Evolutionary conservation across 2,888 invertebrate species (phyloP), one percentile per base, ranked within the genome.

Genomic region (Chymomyza fuscimana): DNA sequence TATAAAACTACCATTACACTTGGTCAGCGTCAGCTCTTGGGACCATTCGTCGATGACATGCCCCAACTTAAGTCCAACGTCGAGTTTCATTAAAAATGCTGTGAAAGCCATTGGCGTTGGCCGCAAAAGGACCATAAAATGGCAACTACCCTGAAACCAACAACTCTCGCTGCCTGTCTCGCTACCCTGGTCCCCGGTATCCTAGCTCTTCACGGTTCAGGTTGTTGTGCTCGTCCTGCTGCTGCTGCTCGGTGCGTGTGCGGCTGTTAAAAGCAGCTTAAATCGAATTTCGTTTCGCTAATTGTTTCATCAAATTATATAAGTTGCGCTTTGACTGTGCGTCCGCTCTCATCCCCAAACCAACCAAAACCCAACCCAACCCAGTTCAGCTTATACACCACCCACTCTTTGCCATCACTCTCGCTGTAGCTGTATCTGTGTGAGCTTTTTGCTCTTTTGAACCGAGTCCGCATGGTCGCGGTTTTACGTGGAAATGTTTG

Each of bases 251-350:
- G 64, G 32, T 29, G 58, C 51, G 36, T 66, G 62, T 32, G 63
- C 52, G 72, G 52, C 71, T 66, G 65, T 69, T 73, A 50, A 79
- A 79, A 74, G 74, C 73, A 63, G 73, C 74, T 81, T 77, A 74
- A 81, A 70, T 74, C 69, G 65, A 77, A 72, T 74, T 72, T 70
- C 66, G 58, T 63, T 76, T 69, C 77, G 67, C 70, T 79, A 77
- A 81, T 81, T 81, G 75, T 75, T 72, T 71, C 69, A 71, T 72
- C 72, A 80, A 73, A 69, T 70, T 70, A 74, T 60, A 67, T 29
- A 25, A 62, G 61, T 67, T 62, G 32, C 56, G 40, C 40, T 46
- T 46, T 46, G 40, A 46, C 40, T 46, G 40, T 12, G 40, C 40
- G 40, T 7, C 2, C 40, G 0, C 9, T 2, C 40, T 12, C 40